Conservation (phyloP, 2,113 vertebrate species). For the Catharus fuscescens region DNA sequence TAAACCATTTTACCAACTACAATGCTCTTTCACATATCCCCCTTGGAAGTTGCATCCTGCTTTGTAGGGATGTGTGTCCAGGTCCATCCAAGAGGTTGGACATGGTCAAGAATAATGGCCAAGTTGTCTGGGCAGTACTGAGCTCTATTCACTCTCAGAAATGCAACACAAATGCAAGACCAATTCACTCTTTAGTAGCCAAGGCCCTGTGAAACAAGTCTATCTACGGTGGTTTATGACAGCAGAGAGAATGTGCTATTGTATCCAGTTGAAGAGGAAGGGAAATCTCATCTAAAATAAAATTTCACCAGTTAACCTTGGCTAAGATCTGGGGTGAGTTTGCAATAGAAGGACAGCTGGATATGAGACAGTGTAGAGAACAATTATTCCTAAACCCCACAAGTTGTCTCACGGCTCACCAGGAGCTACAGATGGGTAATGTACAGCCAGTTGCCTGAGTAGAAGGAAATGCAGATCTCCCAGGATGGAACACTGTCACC, state of each 20-base stretch:
- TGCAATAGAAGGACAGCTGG: not conserved
- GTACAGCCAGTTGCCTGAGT: not conserved
- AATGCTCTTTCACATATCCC: not conserved
- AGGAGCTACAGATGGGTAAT: not conserved
- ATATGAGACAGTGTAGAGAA: not conserved
- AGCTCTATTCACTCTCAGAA: not conserved
- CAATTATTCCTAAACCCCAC: not conserved
- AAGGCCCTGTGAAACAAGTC: not conserved
- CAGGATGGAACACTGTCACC: not conserved
- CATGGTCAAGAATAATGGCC: not conserved
- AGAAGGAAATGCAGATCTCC: not conserved
- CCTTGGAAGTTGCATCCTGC: not conserved
- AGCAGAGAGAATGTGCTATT: not conserved
- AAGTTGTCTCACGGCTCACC: not conserved
- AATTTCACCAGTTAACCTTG: not conserved
- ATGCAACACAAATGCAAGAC: not conserved
- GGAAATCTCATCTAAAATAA: not conserved
- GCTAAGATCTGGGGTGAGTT: not conserved
- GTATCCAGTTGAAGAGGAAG: not conserved
- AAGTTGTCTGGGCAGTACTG: not conserved
- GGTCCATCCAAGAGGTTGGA: accelerated
- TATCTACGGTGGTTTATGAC: not conserved
- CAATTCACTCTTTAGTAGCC: not conserved
- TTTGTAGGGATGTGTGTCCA: accelerated
- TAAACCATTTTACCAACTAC: not conserved